Evolutionary conservation across 2,888 invertebrate species (phyloP), one percentile per base, ranked within the genome.

Genomic region (Megaustenia siamemsis): DNA sequence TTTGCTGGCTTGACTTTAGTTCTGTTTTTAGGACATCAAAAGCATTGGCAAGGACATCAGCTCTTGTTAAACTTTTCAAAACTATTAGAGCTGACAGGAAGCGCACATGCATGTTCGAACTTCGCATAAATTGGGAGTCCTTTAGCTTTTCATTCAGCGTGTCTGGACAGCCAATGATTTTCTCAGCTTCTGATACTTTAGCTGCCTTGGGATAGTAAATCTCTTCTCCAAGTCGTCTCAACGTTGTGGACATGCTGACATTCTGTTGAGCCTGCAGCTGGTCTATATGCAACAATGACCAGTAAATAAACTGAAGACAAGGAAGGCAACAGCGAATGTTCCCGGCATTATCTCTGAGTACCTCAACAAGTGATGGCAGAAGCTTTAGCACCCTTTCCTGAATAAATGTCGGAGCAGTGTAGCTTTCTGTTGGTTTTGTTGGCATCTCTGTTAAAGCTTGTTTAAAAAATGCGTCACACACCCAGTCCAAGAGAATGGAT

Each of bases 241-340:
- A 87, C 35, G 93, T 93, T 0, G 93, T 92, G 0, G 92, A 90
- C 63, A 93, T 86, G 71, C 89, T 91, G 4, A 90, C 87, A 88
- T 92, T 93, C 92, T 92, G 92, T 86, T 90, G 90, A n/a, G 89
- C 90, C 77, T 91, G 90, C 24, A 88, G 87, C 60, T 91, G 89
- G 76, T 93, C 93, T 15, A 93, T 87, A 85, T 92, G 91, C 5
- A 93, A 88, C 15, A 93, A 85, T 0, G 93, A 91, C 93, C 93
- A 93, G 88, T 93, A 93, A 40, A 93, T 92, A 84, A 93, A 93
- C 89, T 93, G 93, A 69, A 93, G 88, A 89, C 92, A 93, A 6
- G 93, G 93, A 1, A 93, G 89, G 77, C 89, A 90, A 28, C 92
- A 86, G 75, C 88, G 89, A 10, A 90, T 86, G 75, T 90, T 91